Base-by-base conservation (phyloP, 2,113 vertebrate species). In the Xiphorhynchus elegans region DNA sequence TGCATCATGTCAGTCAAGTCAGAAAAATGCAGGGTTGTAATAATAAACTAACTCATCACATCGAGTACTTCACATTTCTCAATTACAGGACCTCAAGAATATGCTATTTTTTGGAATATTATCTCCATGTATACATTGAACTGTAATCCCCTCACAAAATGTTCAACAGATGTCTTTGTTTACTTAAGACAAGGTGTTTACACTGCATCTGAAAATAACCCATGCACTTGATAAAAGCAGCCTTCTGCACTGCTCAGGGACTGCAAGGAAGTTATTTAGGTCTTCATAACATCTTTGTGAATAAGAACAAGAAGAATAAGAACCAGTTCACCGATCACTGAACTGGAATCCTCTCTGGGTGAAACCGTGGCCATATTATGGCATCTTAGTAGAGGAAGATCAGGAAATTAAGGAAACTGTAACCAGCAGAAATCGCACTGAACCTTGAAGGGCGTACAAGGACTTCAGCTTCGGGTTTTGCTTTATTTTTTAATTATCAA, bases 1-100 rank as follows among this genome's bases (percentile, higher is more conserved):
- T 84, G 75, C 92, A 88, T 93, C 68, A 83, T 23, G 75, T 77
- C 24, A 47, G 84, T 90, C 90, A 89, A 89, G 72, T 83, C 56
- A 94, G 83, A 96, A 81, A 81, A 93, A 92, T 18, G 29, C 11
- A 95, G 24, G 49, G 50, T 29, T 87, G 33, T 53, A 96, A 87
- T 79, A 80, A 95, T 64, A 78, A 95, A 93, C 94, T 95, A 87
- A 92, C 95, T 96, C 24, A 25, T 83, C 92, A 58, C 66, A 76
- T 74, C 81, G 46, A 88, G 91, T 52, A 53, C 31, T 79, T 67
- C 47, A 60, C 59, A 66, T 35, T 88, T 93, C 79, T 97, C 96
- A 91, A 50, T 77, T 92, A 92, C 13, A 94, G 73, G 50, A 46
- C 59, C 77, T 85, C 60, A 91, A 44, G 64, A 53, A 93, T 25